Conservation (phyloP, 2,797 vertebrate species). For the Poeciliopsis infans region DNA sequence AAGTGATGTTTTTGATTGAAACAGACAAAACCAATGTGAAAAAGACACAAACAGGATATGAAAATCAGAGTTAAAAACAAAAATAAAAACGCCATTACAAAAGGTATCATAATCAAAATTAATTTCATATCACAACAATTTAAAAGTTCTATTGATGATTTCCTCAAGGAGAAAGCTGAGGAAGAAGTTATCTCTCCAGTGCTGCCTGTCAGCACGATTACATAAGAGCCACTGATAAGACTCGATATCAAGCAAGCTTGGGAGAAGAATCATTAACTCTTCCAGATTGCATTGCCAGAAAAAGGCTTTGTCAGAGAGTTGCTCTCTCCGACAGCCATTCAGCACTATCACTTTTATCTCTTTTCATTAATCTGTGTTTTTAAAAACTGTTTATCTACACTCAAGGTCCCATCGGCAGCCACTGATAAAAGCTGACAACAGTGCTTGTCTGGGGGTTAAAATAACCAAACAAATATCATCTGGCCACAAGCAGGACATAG, state of each 20-base stretch:
- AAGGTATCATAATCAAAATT: background rate
- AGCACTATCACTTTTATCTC: background rate
- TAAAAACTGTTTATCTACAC: slow-evolving; percentile 2
- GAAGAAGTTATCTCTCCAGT: background rate
- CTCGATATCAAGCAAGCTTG: background rate
- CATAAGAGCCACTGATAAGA: background rate
- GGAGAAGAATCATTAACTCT: background rate
- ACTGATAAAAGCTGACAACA: background rate
- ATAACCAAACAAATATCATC: background rate
- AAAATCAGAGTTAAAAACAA: slow-evolving; percentile 15
- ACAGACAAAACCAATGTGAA: background rate
- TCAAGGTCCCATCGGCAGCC: background rate
- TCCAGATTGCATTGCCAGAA: background rate
- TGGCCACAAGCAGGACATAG: slow-evolving; percentile 2
- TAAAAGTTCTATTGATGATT: background rate
- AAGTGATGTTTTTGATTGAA: background rate
- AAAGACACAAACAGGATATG: background rate
- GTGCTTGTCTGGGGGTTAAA: background rate
- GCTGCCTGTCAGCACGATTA: background rate
- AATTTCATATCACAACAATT: background rate
- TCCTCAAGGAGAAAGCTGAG: background rate
- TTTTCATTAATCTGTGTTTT: slow-evolving; percentile 2
- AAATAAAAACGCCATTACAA: background rate
- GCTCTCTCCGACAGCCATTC: background rate
- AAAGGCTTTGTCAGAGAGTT: no score